Evolutionary conservation across 2,888 invertebrate genomes (phyloP).

Genomic region (Corythucha ciliata): DNA sequence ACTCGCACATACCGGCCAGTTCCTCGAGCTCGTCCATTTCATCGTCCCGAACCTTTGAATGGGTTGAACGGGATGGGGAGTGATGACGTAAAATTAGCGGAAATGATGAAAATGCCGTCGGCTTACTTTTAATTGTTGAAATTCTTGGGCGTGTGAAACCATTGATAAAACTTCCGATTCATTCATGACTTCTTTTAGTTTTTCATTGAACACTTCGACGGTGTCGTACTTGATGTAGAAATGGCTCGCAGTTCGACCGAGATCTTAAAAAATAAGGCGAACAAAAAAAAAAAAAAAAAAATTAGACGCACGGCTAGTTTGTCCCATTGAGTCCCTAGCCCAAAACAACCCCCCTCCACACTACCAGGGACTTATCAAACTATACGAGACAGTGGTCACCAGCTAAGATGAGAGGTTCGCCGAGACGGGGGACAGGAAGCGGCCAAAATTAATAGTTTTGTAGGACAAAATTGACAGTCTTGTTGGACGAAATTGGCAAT

Average conservation of each 20-base stretch:
- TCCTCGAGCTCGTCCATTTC: conserved; percentile 84
- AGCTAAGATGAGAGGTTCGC: neutral
- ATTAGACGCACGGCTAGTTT: too few species aligned
- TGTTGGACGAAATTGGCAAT: too few species aligned
- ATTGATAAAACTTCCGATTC: conserved; percentile 80
- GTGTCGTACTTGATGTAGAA: conserved; percentile 96
- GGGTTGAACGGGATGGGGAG: neutral
- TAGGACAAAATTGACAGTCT: too few species aligned
- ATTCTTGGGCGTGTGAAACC: conserved; percentile 87
- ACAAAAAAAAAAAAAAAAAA: neutral
- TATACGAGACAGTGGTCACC: neutral
- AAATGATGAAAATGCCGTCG: neutral
- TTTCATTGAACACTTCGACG: conserved; percentile 82
- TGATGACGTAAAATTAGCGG: neutral
- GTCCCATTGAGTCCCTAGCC: neutral
- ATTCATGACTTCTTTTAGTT: conserved; percentile 68
- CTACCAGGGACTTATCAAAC: neutral
- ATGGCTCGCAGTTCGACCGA: conserved; percentile 93
- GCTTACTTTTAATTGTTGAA: conserved; percentile 80
- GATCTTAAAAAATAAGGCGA: conserved; percentile 47
- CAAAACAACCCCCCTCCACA: neutral
- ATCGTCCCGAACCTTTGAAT: conserved; percentile 85
- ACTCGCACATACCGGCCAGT: conserved; percentile 60
- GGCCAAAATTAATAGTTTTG: too few species aligned
- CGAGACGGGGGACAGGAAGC: too few species aligned